phyloP scores from a whole-genome alignment of 1,140 invertebrate species.

The Monomorium pharaonis region DNA sequence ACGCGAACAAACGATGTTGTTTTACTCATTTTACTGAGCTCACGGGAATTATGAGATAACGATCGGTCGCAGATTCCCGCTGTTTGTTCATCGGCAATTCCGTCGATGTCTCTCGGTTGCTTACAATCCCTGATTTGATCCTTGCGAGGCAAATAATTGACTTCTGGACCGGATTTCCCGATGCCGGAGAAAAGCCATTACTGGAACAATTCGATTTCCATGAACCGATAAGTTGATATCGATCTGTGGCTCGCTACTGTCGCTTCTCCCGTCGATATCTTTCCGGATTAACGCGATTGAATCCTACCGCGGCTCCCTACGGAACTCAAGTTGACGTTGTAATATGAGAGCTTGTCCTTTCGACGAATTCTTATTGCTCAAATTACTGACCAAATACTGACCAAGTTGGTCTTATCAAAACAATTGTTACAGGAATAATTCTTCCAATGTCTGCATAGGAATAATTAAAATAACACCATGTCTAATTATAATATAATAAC shows the following conservation, averaged over 20 bases:
- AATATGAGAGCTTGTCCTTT: neutral
- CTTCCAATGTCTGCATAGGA: neutral
- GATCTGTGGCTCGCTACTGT: slow-evolving; percentile 24
- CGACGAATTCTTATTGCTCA: neutral
- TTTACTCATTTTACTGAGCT: neutral
- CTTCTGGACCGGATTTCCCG: slow-evolving; percentile 29
- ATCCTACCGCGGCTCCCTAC: slow-evolving; percentile 23
- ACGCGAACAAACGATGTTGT: neutral
- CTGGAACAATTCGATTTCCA: slow-evolving; percentile 51
- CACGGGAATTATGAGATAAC: slow-evolving; percentile 13
- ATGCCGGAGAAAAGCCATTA: slow-evolving; percentile 50
- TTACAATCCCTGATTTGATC: slow-evolving; percentile 9
- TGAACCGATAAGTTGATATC: slow-evolving; percentile 54
- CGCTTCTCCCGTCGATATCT: slow-evolving; percentile 23
- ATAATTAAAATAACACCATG: neutral
- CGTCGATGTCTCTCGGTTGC: slow-evolving; percentile 10
- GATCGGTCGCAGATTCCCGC: neutral
- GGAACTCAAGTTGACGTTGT: neutral
- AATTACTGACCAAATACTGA: neutral
- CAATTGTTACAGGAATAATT: neutral
- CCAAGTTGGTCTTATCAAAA: neutral
- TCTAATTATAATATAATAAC: neutral
- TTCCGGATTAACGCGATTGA: slow-evolving; percentile 49
- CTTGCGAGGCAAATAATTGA: slow-evolving; percentile 44
- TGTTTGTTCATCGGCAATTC: neutral